Conservation (phyloP, 2,888 invertebrate genomes). For the Limnephilus marmoratus region DNA sequence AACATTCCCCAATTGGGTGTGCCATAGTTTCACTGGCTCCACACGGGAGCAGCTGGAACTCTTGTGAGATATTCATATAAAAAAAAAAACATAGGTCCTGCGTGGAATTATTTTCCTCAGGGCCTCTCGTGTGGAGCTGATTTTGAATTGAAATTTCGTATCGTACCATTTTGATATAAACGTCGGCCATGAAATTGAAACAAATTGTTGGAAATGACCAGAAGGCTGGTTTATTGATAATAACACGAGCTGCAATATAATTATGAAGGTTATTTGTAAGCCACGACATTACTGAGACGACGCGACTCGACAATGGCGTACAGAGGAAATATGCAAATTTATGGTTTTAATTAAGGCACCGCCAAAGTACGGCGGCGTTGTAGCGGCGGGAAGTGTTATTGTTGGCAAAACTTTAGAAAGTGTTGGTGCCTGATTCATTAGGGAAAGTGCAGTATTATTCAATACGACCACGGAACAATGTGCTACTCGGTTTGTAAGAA, state of each 20-base stretch:
- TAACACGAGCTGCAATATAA: background rate
- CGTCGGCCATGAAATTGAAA: background rate
- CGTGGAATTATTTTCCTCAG: too few species aligned
- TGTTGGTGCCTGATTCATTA: conserved; percentile 1
- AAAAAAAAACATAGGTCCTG: too few species aligned
- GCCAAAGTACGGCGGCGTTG: background rate
- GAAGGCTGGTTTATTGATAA: background rate
- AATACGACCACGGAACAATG: background rate
- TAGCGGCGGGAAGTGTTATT: background rate
- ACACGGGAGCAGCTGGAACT: too few species aligned
- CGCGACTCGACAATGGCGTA: background rate
- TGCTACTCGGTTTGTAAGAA: background rate
- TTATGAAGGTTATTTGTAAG: background rate
- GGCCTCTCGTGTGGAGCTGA: too few species aligned
- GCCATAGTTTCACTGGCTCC: too few species aligned
- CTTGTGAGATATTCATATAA: too few species aligned
- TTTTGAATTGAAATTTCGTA: too few species aligned
- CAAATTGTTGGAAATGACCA: background rate
- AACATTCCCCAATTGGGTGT: too few species aligned
- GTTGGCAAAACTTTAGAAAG: background rate
- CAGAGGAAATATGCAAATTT: conserved; percentile 25
- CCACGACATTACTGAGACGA: background rate
- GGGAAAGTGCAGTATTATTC: background rate
- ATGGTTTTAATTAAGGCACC: conserved; percentile 35
- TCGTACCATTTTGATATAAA: background rate